Evolutionary conservation across 2,113 vertebrate genomes (phyloP).

Genomic region (Micronycteris hirsuta): DNA sequence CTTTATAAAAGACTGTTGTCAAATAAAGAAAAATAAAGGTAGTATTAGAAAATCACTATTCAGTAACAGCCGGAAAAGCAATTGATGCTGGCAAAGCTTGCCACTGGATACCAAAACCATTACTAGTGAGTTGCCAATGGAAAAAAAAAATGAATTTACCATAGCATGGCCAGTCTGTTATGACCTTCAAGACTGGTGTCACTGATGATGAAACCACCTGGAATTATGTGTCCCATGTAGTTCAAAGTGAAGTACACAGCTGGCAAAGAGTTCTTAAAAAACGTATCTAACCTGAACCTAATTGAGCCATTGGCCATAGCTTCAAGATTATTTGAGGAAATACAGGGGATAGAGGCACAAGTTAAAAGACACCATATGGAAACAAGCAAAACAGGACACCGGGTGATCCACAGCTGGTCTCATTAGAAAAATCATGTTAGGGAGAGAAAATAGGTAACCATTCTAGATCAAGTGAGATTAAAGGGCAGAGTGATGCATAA

Average conservation of each 20-base stretch:
- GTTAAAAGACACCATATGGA: not conserved
- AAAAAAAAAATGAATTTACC: not conserved
- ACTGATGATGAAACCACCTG: not conserved
- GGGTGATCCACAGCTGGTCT: not conserved
- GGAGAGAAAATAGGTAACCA: not conserved
- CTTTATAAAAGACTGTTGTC: not conserved
- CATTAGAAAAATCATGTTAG: not conserved
- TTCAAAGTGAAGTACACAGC: rapidly evolving
- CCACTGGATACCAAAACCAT: not conserved
- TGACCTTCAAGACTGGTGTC: rapidly evolving
- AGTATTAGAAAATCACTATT: not conserved
- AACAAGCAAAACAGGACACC: not conserved
- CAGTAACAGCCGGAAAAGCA: not conserved
- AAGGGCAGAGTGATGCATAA: rapidly evolving
- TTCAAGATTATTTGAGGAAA: not conserved
- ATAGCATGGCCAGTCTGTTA: no score
- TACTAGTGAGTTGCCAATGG: not conserved
- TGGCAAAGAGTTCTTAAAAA: no score
- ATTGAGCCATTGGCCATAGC: no score
- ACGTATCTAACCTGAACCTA: not conserved
- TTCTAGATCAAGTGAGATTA: not conserved
- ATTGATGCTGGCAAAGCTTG: not conserved
- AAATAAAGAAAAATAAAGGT: not conserved
- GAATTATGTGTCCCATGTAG: rapidly evolving
- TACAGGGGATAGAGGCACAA: not conserved